Evolutionary conservation across 1,140 invertebrate genomes (phyloP), one percentile per base, ranked within the genome.

Genomic region (Penaeus chinensis): DNA sequence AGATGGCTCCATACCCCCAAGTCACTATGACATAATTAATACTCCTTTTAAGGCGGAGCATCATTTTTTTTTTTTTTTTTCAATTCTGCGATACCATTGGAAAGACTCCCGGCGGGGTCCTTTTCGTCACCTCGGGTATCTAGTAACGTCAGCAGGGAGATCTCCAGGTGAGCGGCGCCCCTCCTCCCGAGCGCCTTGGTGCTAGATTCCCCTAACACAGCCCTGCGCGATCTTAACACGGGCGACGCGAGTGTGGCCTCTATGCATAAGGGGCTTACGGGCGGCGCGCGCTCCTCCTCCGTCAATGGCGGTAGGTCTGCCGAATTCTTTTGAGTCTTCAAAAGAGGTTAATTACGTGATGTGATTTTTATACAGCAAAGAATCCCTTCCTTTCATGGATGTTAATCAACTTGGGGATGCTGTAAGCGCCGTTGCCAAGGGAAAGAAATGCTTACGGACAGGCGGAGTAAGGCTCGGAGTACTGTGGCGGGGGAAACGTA

Each of bases 311-410:
- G 85, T 87, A 82, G 85, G 85, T 87, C 85, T 87, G 85, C 79
- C 79, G 85, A 87, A 87, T 87, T 87, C 85, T 87, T 87, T 87
- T 87, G 85, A 87, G 85, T 87, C 85, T 71, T 87, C 85, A 87
- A 87, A 87, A 82, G 85, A 87, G 85, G 85, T 87, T 87, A 87
- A 87, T 87, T 87, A 87, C 85, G 85, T 87, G 85, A 87, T 87
- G 85, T 87, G 85, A 87, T 87, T 87, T 87, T 87, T 87, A 87
- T 87, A 87, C 85, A 87, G 85, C 79, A 82, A 87, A 87, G 85
- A 87, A 87, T 87, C 85, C 85, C 80, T 61, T 78, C 85, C 85
- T 87, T 87, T 87, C 85, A 87, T 61, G 65, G 80, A 87, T 87
- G 85, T 82, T 87, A 87, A 87, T 87, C 85, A 87, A 87, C 80